A percentile compares a stretch with the other conserved stretches of the same genome.
These are phyloP conservation scores for Clamator glandarius DNA, from an alignment of 2,797 vertebrate species.

Conservation along the genomic window DNA sequence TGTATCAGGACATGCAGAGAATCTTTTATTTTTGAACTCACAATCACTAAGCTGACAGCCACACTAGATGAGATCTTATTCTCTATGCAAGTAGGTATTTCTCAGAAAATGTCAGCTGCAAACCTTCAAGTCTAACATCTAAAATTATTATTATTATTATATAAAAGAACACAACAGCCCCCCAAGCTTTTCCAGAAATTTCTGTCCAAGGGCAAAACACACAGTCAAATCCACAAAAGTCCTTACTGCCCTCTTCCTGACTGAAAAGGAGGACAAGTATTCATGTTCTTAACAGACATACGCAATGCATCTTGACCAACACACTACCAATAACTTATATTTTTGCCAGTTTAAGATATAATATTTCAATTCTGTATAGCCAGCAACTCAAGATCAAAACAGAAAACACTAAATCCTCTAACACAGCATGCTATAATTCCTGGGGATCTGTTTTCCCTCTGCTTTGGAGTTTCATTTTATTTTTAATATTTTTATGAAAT, in stretches of 20 bases:
- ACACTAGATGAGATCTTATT: not conserved
- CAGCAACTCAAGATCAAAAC: not conserved
- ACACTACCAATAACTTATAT: not conserved
- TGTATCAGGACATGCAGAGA: not conserved
- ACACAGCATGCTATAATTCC: not conserved
- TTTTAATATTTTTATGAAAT: not conserved
- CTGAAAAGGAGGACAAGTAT: not conserved
- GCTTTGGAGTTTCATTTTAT: not conserved
- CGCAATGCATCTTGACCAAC: not conserved
- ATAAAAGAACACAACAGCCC: not conserved
- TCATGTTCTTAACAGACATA: not conserved
- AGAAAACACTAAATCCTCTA: not conserved
- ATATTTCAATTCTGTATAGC: not conserved
- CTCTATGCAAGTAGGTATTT: not conserved
- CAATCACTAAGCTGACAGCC: not conserved
- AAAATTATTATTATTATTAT: not conserved
- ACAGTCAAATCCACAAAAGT: not conserved
- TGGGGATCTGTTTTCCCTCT: not conserved
- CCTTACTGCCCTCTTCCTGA: not conserved
- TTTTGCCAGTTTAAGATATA: not conserved
- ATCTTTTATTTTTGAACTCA: slow-evolving; percentile 29
- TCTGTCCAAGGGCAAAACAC: slow-evolving; percentile 2
- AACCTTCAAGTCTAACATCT: slow-evolving; percentile 2
- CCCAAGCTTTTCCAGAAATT: not conserved
- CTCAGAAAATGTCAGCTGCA: slow-evolving; percentile 27